Evolutionary conservation across 2,797 vertebrate species (phyloP).

Genomic region (Falco rusticolus): DNA sequence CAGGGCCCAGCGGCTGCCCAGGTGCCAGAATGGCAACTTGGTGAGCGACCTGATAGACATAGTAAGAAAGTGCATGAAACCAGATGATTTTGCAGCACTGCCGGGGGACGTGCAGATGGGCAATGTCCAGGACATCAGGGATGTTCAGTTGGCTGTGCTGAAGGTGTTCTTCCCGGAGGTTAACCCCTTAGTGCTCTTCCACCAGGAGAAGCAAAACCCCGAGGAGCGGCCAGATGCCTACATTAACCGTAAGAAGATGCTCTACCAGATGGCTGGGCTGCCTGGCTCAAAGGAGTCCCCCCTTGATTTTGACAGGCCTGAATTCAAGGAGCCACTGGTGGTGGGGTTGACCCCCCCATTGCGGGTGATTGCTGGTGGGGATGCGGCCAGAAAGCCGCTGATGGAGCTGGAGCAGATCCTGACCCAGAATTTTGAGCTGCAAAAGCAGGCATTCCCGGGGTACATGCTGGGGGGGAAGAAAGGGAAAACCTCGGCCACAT

Average conservation of each 20-base stretch:
- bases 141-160: slow-evolving; percentile 18
- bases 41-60: slow-evolving; percentile 58
- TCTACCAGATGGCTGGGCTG: slow-evolving; percentile 60
- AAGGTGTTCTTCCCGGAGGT: slow-evolving; percentile 67
- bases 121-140: slow-evolving; percentile 43
- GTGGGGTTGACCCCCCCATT: slow-evolving; percentile 50
- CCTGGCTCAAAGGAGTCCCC: slow-evolving; percentile 55
- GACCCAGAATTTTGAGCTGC: slow-evolving; percentile 67
- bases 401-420: slow-evolving; percentile 54
- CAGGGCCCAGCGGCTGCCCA: slow-evolving; percentile 46
- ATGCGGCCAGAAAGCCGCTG: slow-evolving; percentile 48
- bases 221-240: slow-evolving; percentile 62
- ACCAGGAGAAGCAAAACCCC: slow-evolving; percentile 61
- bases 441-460: slow-evolving; percentile 56
- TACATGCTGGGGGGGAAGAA: slow-evolving; percentile 61
- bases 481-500: neutral
- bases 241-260: slow-evolving; percentile 64
- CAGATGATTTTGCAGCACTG: neutral
- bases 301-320: slow-evolving; percentile 40
- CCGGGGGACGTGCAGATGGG: slow-evolving; percentile 66
- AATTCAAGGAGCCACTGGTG: slow-evolving; percentile 63
- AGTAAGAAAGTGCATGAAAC: slow-evolving; percentile 64
- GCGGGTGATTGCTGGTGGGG: slow-evolving; percentile 58
- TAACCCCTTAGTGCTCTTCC: slow-evolving; percentile 66
- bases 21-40: slow-evolving; percentile 8